A percentile compares a stretch with the other conserved stretches of the same genome.
Evolutionary conservation across 2,888 invertebrate genomes (phyloP).

Genomic region (Coleophora flavipennella): DNA sequence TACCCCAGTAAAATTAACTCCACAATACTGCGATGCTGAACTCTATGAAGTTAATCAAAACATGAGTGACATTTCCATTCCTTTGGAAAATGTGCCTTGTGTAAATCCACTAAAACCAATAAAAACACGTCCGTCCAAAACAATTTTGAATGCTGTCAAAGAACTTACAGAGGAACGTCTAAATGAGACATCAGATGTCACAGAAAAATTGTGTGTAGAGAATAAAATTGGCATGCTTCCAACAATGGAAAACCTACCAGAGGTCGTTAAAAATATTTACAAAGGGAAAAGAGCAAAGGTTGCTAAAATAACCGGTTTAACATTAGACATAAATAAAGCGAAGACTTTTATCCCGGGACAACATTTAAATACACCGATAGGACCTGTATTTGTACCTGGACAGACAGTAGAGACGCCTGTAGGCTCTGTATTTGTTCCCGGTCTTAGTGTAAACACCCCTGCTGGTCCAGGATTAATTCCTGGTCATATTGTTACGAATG

Average conservation of each 20-base stretch:
- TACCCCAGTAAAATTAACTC: constrained; percentile 58
- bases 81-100: constrained; percentile 75
- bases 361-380: constrained; percentile 78
- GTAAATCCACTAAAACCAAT: constrained; percentile 74
- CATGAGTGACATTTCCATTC: constrained; percentile 64
- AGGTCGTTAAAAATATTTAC: constrained; percentile 74
- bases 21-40: constrained; percentile 65
- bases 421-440: constrained; percentile 80
- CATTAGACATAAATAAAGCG: constrained; percentile 77
- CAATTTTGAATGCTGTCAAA: constrained; percentile 59
- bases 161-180: constrained; percentile 72
- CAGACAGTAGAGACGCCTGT: constrained; percentile 80
- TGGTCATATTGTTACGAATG: constrained; percentile 78
- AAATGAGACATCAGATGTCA: constrained; percentile 72
- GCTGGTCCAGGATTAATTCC: constrained; percentile 79
- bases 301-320: constrained; percentile 76
- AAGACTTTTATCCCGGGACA: constrained; percentile 81
- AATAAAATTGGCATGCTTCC: constrained; percentile 74
- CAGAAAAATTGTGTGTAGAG: constrained; percentile 70
- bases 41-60: constrained; percentile 63
- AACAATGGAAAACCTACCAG: constrained; percentile 74
- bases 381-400: constrained; percentile 81
- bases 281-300: constrained; percentile 72
- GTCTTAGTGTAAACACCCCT: constrained; percentile 79
- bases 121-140: constrained; percentile 58